Evolutionary conservation across 2,113 vertebrate genomes (phyloP).

Genomic region (Zosterops pallidus): DNA sequence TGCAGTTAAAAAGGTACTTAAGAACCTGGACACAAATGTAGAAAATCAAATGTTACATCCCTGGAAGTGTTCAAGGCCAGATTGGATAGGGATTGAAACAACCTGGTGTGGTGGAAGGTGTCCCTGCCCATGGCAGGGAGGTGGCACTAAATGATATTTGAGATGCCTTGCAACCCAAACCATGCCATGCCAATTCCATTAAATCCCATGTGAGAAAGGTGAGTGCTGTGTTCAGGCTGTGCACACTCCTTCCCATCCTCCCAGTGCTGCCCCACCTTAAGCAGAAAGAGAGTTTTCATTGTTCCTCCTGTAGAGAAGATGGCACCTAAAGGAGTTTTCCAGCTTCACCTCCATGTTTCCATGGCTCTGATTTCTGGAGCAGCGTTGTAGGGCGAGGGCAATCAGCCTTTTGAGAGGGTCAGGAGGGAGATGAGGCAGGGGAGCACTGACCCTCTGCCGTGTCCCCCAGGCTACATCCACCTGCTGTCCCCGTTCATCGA

Average conservation of each 20-base stretch:
- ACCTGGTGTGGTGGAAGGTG: background rate
- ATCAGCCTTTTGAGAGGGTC: background rate
- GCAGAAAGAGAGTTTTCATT: background rate
- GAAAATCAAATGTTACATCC: background rate
- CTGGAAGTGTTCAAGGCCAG: background rate
- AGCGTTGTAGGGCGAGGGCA: accelerated
- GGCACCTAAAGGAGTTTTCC: background rate
- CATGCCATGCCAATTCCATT: background rate
- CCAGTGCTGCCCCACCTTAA: background rate
- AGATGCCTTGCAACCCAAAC: background rate
- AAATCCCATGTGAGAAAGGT: background rate
- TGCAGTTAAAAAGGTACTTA: background rate
- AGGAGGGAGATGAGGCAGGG: background rate
- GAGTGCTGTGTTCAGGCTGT: background rate
- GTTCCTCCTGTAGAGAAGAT: background rate
- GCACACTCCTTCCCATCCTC: background rate
- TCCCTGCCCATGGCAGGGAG: background rate
- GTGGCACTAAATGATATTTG: background rate
- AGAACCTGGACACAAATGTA: background rate
- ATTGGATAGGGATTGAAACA: background rate
- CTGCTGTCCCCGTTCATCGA: constrained; percentile 95
- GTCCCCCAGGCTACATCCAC: constrained; percentile 89
- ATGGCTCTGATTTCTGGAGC: background rate
- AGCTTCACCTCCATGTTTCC: background rate
- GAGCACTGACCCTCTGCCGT: background rate